A percentile compares a stretch with the other conserved stretches of the same genome.
phyloP scores from a whole-genome alignment of 2,888 invertebrate species.

The Chrysina gloriosa region DNA sequence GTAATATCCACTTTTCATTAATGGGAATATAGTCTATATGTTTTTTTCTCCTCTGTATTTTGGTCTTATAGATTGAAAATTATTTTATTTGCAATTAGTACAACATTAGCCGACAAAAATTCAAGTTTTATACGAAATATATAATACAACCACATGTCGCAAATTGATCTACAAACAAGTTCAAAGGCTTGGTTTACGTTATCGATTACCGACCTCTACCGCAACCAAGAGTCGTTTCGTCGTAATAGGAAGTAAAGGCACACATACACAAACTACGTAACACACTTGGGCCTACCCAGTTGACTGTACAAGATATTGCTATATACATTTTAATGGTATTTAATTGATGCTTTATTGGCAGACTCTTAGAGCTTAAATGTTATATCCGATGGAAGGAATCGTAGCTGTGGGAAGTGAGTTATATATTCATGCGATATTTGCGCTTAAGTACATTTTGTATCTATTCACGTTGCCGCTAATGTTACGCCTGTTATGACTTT shows the following conservation, averaged over 20 bases:
- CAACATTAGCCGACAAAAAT: neutral
- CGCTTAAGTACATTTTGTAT: no score
- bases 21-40: neutral
- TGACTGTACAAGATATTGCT: neutral
- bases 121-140: no score
- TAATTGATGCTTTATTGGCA: slow-evolving; percentile 15
- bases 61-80: no score
- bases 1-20: no score
- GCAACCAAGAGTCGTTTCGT: neutral
- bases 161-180: slow-evolving; percentile 16
- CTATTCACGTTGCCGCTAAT: no score
- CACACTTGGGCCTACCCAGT: neutral
- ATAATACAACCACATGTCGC: slow-evolving; percentile 6
- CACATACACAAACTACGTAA: neutral
- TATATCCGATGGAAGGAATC: neutral
- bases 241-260: slow-evolving; percentile 16
- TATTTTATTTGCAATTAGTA: no score
- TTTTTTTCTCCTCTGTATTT: neutral
- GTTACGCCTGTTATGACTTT: no score
- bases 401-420: no score
- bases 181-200: slow-evolving; percentile 27
- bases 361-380: neutral
- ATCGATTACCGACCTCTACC: slow-evolving; percentile 32
- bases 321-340: slow-evolving; percentile 2
- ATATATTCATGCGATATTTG: no score